Base-by-base conservation (phyloP, 2,797 vertebrate genomes). In the Galaxias olidus region DNA sequence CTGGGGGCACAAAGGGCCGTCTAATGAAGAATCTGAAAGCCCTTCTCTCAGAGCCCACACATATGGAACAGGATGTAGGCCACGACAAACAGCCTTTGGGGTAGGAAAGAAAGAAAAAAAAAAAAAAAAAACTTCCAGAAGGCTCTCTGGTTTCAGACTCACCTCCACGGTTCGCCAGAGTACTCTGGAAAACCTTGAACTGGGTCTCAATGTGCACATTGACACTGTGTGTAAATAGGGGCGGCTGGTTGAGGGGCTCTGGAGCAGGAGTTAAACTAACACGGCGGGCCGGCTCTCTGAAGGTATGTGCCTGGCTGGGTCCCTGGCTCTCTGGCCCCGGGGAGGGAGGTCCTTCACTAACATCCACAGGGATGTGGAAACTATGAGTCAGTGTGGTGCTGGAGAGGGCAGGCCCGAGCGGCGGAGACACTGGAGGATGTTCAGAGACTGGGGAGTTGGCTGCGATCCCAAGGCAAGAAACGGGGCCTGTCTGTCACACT, bases 341-440 rank as follows among this genome's bases (percentile, higher is more conserved):
- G 73, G 75, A 78, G 77, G 71, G 73, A 67, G 79, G 76, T 76
- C 81, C 73, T 82, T 75, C 63, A 75, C 75, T 70, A 73, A 86
- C 83, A 87, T 89, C 85, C 80, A 86, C 78, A 68, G 76, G 88
- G 81, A 87, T 85, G 84, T 90, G 91, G 91, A 91, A 92, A 90
- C 65, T 83, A 76, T 91, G 89, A 92, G 83, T 93, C 91, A 93
- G 81, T 55, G 78, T 71, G 71, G 58, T 73, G 30, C 2, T n/a
- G 30, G 30, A 30, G 30, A 76, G 63, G 61, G 63, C 78, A 69
- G 75, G 59, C 67, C 80, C 18, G 79, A 81, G 80, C 56, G 45
- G 80, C 80, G 77, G 81, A 77, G 84, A 79, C 70, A 60, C 6
- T 66, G 82, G 85, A 87, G 88, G 88, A 90, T 89, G 88, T 89